These are phyloP conservation scores for Proisotoma minuta DNA, from an alignment of 2,888 invertebrate species.

Conservation along the genomic window DNA sequence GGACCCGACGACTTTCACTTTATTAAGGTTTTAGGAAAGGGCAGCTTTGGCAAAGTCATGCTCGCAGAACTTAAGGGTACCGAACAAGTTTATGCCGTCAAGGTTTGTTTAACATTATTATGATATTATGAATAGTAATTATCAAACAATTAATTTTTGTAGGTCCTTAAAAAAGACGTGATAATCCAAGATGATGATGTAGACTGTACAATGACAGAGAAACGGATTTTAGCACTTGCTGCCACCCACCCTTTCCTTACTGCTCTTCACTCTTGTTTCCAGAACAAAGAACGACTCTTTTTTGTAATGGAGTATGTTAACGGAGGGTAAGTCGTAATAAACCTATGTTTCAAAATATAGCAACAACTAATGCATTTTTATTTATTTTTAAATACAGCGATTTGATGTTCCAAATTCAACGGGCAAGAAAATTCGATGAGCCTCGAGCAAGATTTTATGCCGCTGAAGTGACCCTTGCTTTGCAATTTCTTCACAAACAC, in stretches of 20 bases:
- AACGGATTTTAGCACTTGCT: constrained; percentile 91
- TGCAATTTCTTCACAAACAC: constrained; percentile 93
- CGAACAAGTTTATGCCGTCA: constrained; percentile 71
- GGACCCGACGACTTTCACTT: constrained; percentile 87
- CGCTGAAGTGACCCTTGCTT: constrained; percentile 94
- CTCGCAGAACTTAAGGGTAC: constrained; percentile 87
- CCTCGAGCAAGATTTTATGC: constrained; percentile 92
- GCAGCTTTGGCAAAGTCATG: constrained; percentile 99
- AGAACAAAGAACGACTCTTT: constrained; percentile 91
- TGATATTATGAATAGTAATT: neutral
- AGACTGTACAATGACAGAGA: constrained; percentile 98
- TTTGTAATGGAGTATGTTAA: constrained; percentile 99
- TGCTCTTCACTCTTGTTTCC: constrained; percentile 94
- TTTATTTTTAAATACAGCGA: constrained; percentile 98
- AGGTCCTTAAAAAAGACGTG: constrained; percentile 92
- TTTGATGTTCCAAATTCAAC: constrained; percentile 98
- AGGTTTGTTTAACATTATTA: constrained; percentile 51
- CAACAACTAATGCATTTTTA: too few species aligned
- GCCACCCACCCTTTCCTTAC: constrained; percentile 97
- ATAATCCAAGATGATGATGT: constrained; percentile 99
- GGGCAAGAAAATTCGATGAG: constrained; percentile 96
- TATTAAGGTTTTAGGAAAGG: constrained; percentile 97
- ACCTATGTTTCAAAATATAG: constrained; percentile 75
- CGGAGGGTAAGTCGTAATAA: constrained; percentile 88
- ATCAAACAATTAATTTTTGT: constrained; percentile 16